phyloP scores from a whole-genome alignment of 37 sponge, comb jelly and placozoan genomes.

The Amphimedon queenslandica region DNA sequence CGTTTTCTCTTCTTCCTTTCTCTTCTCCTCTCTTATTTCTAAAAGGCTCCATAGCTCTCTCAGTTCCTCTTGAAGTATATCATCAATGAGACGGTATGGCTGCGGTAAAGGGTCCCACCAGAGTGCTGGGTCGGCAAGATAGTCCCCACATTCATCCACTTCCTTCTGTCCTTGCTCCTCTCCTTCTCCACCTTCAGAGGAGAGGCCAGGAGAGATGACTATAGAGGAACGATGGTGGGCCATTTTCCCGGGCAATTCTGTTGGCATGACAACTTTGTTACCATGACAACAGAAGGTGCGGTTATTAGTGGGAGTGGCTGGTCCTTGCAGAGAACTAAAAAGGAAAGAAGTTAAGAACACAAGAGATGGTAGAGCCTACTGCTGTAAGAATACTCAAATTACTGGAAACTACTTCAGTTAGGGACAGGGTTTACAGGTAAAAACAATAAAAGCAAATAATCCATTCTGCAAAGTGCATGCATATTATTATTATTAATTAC shows the following conservation, averaged over 20 bases:
- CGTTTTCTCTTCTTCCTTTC: constrained; percentile 16
- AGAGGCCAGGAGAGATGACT: too few relatives aligned
- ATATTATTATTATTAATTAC: not conserved
- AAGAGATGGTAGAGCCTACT: not conserved
- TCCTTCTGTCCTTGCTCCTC: constrained; percentile 4
- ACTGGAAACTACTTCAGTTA: constrained; percentile 54
- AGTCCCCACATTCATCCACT: constrained; percentile 39
- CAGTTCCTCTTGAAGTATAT: constrained; percentile 49
- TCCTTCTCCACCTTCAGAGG: not conserved
- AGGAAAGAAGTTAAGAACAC: not conserved
- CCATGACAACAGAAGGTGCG: too few relatives aligned
- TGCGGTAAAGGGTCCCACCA: constrained; percentile 66
- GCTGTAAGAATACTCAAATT: constrained; percentile 29
- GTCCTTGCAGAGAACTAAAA: not conserved
- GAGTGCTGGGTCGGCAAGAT: constrained; percentile 55
- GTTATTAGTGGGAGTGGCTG: too few relatives aligned
- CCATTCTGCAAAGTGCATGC: too few relatives aligned
- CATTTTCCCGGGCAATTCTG: too few relatives aligned
- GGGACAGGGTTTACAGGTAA: constrained; percentile 74
- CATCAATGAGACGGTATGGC: constrained; percentile 55
- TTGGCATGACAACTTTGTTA: too few relatives aligned
- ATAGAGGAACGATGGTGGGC: too few relatives aligned
- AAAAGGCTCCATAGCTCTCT: constrained; percentile 26
- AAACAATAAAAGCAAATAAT: not conserved
- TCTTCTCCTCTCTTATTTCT: not conserved